phyloP scores from a whole-genome alignment of 2,797 vertebrate genomes.

The Anabas testudineus region DNA sequence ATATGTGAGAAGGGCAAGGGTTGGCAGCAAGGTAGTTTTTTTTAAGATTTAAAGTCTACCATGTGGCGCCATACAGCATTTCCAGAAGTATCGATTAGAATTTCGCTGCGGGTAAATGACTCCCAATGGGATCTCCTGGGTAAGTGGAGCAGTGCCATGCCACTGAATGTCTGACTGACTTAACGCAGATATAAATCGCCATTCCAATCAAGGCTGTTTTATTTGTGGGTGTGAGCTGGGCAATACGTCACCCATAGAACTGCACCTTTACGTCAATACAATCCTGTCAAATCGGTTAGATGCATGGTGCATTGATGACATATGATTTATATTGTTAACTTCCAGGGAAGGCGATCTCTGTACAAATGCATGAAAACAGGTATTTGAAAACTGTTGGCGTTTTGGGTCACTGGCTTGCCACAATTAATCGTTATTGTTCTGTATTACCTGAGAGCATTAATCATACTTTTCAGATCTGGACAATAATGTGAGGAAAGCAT shows the following conservation, averaged over 20 bases:
- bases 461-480: slow-evolving; percentile 42
- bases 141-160: slow-evolving; percentile 79
- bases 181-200: slow-evolving; percentile 86
- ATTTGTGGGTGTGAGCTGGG: slow-evolving; percentile 73
- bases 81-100: slow-evolving; percentile 85
- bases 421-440: slow-evolving; percentile 32
- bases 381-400: slow-evolving; percentile 25
- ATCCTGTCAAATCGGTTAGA: slow-evolving; percentile 73
- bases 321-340: slow-evolving; percentile 63
- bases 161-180: slow-evolving; percentile 76
- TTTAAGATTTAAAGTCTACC: slow-evolving; percentile 71
- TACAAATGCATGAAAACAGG: slow-evolving; percentile 28
- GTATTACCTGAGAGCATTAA: slow-evolving; percentile 33
- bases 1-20: slow-evolving; percentile 62
- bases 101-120: slow-evolving; percentile 83
- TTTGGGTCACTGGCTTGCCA: slow-evolving; percentile 27
- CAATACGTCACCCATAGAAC: slow-evolving; percentile 74
- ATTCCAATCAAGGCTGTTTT: slow-evolving; percentile 81
- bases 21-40: slow-evolving; percentile 50
- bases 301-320: slow-evolving; percentile 59
- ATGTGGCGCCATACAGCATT: slow-evolving; percentile 68
- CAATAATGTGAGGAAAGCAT: slow-evolving; percentile 46
- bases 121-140: slow-evolving; percentile 80
- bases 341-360: slow-evolving; percentile 39
- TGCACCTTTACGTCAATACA: slow-evolving; percentile 80